These are phyloP conservation scores for Sialis lutaria DNA, from an alignment of 2,888 invertebrate species.

Conservation along the genomic window DNA sequence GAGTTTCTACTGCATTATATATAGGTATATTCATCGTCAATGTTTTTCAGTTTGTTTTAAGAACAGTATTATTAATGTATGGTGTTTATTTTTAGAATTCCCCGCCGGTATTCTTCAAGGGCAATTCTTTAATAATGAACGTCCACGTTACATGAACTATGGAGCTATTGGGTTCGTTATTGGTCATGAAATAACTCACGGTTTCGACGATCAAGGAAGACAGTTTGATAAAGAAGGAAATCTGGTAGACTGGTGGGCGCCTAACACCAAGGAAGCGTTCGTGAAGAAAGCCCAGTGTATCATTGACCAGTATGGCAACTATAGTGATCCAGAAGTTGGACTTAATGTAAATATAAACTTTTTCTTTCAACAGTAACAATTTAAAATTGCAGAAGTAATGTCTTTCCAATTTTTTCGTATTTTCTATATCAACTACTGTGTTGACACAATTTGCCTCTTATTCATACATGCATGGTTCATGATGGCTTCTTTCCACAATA, in stretches of 20 bases:
- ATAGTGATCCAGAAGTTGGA: constrained; percentile 58
- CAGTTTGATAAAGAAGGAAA: constrained; percentile 88
- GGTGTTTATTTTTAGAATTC: constrained; percentile 46
- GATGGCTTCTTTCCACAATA: too few species aligned
- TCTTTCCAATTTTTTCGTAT: too few species aligned
- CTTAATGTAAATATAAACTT: constrained; percentile 40
- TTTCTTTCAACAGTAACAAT: too few species aligned
- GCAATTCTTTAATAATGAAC: constrained; percentile 72
- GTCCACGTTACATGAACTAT: constrained; percentile 84
- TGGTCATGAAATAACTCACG: constrained; percentile 85
- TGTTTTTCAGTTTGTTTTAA: neutral
- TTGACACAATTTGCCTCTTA: too few species aligned
- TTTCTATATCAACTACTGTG: too few species aligned
- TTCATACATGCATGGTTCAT: too few species aligned
- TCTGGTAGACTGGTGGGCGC: constrained; percentile 84
- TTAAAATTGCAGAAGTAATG: too few species aligned
- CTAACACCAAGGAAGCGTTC: constrained; percentile 65
- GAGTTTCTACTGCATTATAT: neutral
- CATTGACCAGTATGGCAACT: constrained; percentile 86
- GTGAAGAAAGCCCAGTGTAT: constrained; percentile 76
- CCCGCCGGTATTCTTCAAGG: constrained; percentile 89
- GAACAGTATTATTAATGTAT: neutral
- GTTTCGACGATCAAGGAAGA: constrained; percentile 78
- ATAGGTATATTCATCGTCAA: too few species aligned
- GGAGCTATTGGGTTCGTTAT: constrained; percentile 84